Evolutionary conservation across 1,140 invertebrate species (phyloP), one percentile per base, ranked within the genome.

Genomic region (Ceratina japonica): DNA sequence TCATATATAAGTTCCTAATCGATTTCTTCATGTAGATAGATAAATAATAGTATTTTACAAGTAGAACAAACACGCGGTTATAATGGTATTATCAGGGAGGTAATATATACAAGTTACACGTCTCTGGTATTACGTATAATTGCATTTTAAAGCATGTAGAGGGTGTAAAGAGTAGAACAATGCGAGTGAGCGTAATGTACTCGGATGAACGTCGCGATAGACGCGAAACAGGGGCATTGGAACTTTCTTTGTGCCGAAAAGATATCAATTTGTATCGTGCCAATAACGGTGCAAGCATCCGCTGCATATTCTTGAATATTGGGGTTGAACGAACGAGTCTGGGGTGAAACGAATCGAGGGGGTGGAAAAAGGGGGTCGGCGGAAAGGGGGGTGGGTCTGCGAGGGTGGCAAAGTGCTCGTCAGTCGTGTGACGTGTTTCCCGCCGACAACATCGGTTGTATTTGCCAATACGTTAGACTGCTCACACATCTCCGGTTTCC

Each of bases 401-500:
- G 86, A 89, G 89, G 88, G 87, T 82, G 84, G 88, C 79, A 85
- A 86, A 87, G 80, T 75, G 80, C 61, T 84, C 86, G 85, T 81
- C 88, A 89, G 89, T 90, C 82, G 88, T 87, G 81, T 83, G 82
- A 90, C 87, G 89, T 87, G 81, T 83, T 86, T 83, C 79, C 83
- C 83, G 81, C 68, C 58, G 75, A 61, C 72, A 69, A 73, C 64
- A 54, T 82, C 84, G 72, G 15, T 22, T 64, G 56, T 59, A 59
- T 76, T 22, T n/a, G 54, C 3, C n/a, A 44, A 74, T 68, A 64
- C 15, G 49, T 75, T 66, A 69, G 44, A 71, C 10, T 16, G 24
- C 15, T 31, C 13, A 24, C 69, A 37, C 27, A 72, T 78, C 73
- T 72, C 5, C 52, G 51, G 37, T 75, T 75, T 80, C 71, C 71